Conservation (phyloP, 2,888 invertebrate species). For the Aleiodes testaceus region DNA sequence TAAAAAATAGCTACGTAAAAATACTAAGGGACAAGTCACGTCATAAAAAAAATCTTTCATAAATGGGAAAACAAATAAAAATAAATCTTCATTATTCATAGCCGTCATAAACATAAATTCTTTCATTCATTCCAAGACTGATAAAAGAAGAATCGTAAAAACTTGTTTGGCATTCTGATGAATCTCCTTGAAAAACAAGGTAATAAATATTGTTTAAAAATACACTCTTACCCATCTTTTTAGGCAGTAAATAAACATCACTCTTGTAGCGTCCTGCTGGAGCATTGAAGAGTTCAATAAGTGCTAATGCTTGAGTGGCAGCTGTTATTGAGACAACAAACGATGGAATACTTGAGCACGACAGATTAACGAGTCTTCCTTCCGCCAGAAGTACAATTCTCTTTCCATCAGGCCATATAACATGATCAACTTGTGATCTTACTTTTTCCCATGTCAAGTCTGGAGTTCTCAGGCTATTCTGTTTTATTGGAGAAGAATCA, state of each 20-base stretch:
- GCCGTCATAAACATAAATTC: too few relatives aligned
- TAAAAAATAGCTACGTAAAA: too few relatives aligned
- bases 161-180: background rate
- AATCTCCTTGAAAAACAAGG: background rate
- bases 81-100: too few relatives aligned
- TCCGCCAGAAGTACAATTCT: slow-evolving; percentile 94
- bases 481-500: slow-evolving; percentile 49
- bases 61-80: too few relatives aligned
- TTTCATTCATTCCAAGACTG: background rate
- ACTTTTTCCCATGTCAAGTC: slow-evolving; percentile 98
- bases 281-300: slow-evolving; percentile 97
- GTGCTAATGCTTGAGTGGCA: slow-evolving; percentile 95
- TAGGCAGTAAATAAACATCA: slow-evolving; percentile 97
- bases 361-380: slow-evolving; percentile 95
- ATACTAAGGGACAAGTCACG: too few relatives aligned
- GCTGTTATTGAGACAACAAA: slow-evolving; percentile 99
- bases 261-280: slow-evolving; percentile 95
- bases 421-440: slow-evolving; percentile 97
- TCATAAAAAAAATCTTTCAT: too few relatives aligned
- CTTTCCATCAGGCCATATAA: slow-evolving; percentile 98
- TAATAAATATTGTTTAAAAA: slow-evolving; percentile 30
- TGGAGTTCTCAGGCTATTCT: slow-evolving; percentile 92
- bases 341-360: slow-evolving; percentile 97
- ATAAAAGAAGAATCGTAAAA: slow-evolving; percentile 3
- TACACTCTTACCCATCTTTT: slow-evolving; percentile 91